A percentile compares a stretch with the other conserved stretches of the same genome.
Conservation (phyloP, 35 echinoderm and acorn worm species). For the Chiridota heheva region DNA sequence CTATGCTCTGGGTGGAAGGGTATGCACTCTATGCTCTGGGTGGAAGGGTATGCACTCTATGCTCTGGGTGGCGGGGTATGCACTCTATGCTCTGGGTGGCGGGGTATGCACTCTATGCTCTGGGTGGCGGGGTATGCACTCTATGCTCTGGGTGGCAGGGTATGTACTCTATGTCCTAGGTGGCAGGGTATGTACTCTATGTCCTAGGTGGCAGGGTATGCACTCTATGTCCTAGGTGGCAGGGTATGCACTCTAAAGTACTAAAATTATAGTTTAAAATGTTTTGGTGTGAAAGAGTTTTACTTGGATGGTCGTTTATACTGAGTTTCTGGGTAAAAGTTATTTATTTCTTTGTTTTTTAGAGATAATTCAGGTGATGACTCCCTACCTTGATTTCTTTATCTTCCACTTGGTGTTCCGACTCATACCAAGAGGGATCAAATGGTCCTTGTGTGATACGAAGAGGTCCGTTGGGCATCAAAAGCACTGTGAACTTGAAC, state of each 20-base stretch:
- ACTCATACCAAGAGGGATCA: constrained; percentile 54
- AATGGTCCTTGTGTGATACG: constrained; percentile 67
- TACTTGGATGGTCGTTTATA: not conserved
- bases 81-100: too few species aligned
- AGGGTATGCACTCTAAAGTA: not conserved
- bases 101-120: too few species aligned
- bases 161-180: too few species aligned
- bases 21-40: too few species aligned
- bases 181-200: too few species aligned
- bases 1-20: too few species aligned
- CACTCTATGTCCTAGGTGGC: too few species aligned
- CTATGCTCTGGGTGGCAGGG: too few species aligned
- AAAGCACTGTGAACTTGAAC: constrained; percentile 94
- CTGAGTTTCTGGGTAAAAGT: not conserved
- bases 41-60: too few species aligned
- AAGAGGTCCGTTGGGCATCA: constrained; percentile 89
- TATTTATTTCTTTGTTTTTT: not conserved
- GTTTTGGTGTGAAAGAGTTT: not conserved
- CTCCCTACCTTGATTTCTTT: constrained; percentile 75
- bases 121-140: too few species aligned
- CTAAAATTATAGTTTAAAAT: not conserved
- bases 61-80: too few species aligned
- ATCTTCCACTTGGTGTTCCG: constrained; percentile 73
- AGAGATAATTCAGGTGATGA: not conserved
- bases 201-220: too few species aligned